These are phyloP conservation scores for Synanthedon andrenaeformis DNA, from an alignment of 2,888 invertebrate genomes.

Conservation along the genomic window DNA sequence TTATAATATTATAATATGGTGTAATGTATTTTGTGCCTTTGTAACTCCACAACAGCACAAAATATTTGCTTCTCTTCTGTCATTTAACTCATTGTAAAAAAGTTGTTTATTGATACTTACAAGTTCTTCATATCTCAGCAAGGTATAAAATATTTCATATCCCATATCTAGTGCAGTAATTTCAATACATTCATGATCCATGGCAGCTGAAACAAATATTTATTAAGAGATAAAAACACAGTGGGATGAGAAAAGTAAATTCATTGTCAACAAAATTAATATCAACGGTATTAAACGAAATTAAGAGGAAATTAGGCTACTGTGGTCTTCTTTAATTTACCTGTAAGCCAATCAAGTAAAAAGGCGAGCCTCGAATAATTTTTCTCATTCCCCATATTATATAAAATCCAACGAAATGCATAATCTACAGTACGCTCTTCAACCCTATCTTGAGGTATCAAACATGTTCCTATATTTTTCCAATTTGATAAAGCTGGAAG, in stretches of 20 bases:
- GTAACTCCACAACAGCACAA: too few species aligned
- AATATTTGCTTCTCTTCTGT: too few species aligned
- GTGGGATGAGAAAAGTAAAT: too few species aligned
- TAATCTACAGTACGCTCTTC: constrained; percentile 44
- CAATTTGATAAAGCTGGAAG: constrained; percentile 55
- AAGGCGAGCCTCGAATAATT: constrained; percentile 41
- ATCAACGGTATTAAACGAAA: too few species aligned
- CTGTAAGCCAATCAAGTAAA: constrained; percentile 58
- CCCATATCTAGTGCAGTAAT: constrained; percentile 43
- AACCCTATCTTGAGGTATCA: constrained; percentile 45
- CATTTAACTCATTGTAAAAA: too few species aligned
- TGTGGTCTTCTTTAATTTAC: constrained; percentile 15
- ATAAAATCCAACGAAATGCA: constrained; percentile 51
- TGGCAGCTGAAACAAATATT: constrained; percentile 37
- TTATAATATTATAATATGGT: too few species aligned
- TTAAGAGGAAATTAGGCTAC: too few species aligned
- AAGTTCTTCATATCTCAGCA: constrained; percentile 44
- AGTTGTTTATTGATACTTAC: constrained; percentile 25
- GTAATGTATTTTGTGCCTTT: too few species aligned
- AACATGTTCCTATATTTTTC: constrained; percentile 45
- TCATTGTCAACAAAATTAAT: too few species aligned
- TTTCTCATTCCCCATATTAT: constrained; percentile 31
- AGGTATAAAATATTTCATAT: constrained; percentile 54
- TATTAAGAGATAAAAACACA: background rate
- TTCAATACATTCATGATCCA: constrained; percentile 51